Base-by-base conservation (phyloP, 2,797 vertebrate genomes). In the Craterocephalus amniculus region DNA sequence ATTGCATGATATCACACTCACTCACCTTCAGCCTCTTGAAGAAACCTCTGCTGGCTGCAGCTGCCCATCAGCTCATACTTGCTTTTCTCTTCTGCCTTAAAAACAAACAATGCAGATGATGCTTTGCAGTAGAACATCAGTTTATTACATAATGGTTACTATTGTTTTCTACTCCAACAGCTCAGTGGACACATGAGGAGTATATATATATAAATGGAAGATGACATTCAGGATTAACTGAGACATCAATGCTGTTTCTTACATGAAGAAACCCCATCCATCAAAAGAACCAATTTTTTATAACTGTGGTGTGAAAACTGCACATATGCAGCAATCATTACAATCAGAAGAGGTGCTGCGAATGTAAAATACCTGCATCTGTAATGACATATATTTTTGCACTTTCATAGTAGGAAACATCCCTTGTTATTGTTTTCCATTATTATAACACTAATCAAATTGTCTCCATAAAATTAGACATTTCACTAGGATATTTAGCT, bases 11-110 rank as follows among this genome's bases (percentile, higher is more conserved):
- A 27, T 45, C 24, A 3, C 20, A 16, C 8, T 68, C 32, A 67
- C 87, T 90, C 68, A 95, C 94, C 94, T 85, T 93, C 92, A 31
- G 75, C 38, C 35, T 93, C 90, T 7, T 83, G 90, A 6, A 80
- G 71, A 45, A 84, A 58, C 69, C 70, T 90, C 78, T 87, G 91
- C 31, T 91, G 91, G 67, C 91, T 79, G 55, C 68, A 91, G 79
- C 82, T 85, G 70, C 85, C 85, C 89, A 93, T 93, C 5, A 79
- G 70, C 81, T 93, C 90, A 24, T 91, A 92, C 83, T 89, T 93
- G 85, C 79, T 87, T 75, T 83, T 91, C 13, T 93, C 92, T n/a
- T 89, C 92, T 31, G 62, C 65, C 94, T 95, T 81, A 35, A 70
- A 86, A 22, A 85, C 20, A 84, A 18, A 84, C 3, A 29, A 70